phyloP scores from a whole-genome alignment of 2,113 vertebrate species.

The Elachura formosa region DNA sequence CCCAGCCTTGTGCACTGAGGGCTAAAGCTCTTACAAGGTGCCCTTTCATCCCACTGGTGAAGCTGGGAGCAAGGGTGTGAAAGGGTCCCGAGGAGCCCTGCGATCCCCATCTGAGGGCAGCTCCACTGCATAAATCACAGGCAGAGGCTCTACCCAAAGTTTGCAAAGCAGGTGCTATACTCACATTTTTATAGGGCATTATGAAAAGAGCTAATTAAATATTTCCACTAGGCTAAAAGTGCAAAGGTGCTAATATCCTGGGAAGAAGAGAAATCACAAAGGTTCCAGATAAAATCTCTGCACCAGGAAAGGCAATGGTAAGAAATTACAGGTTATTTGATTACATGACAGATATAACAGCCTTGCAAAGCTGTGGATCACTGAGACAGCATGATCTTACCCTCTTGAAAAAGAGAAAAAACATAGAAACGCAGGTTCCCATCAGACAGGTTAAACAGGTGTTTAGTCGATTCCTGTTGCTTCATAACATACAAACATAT shows the following conservation, averaged over 20 bases:
- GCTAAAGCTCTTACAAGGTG: neutral
- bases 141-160: neutral
- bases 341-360: neutral
- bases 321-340: neutral
- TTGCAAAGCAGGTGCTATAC: neutral
- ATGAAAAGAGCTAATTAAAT: neutral
- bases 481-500: neutral
- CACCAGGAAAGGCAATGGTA: neutral
- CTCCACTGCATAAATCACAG: neutral
- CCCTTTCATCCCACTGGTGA: neutral
- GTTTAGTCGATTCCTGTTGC: neutral
- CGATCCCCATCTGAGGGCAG: neutral
- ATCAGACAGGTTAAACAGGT: neutral
- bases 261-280: neutral
- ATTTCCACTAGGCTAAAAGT: neutral
- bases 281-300: neutral
- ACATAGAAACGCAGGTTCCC: neutral
- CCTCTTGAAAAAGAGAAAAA: neutral
- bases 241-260: neutral
- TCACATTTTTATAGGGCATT: neutral
- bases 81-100: neutral
- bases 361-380: neutral
- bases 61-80: neutral
- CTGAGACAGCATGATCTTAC: neutral
- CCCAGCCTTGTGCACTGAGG: rapidly evolving